These are phyloP conservation scores for Euclidia mi DNA, from an alignment of 2,888 invertebrate species.

Conservation along the genomic window DNA sequence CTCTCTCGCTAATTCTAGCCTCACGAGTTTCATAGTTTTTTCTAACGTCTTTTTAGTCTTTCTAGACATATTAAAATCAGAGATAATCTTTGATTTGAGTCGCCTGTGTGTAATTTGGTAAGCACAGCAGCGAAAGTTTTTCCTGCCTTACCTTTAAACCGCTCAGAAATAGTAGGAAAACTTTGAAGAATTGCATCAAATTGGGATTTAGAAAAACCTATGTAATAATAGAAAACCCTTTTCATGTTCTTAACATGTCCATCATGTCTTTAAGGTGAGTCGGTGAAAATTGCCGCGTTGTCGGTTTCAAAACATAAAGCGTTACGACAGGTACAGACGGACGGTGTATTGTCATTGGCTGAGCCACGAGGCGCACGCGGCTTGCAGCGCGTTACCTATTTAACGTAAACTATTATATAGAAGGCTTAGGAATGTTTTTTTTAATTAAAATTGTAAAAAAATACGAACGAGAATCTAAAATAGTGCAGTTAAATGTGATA, in stretches of 20 bases:
- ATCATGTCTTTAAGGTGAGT: background rate
- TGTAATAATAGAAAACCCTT: conserved; percentile 13
- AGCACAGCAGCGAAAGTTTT: background rate
- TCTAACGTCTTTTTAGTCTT: conserved; percentile 9
- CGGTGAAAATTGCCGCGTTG: background rate
- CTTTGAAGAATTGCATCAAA: conserved; percentile 15
- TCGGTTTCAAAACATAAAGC: too few species aligned
- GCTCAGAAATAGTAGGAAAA: conserved; percentile 10
- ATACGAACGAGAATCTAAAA: too few species aligned
- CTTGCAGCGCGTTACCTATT: too few species aligned
- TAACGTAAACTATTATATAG: too few species aligned
- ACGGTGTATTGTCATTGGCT: too few species aligned
- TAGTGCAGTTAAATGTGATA: too few species aligned
- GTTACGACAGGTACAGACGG: too few species aligned
- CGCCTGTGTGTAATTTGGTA: conserved; percentile 3
- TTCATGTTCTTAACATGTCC: conserved; percentile 2
- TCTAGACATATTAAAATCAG: conserved; percentile 2
- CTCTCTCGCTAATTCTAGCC: conserved; percentile 5
- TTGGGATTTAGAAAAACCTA: conserved; percentile 13
- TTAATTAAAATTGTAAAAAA: too few species aligned
- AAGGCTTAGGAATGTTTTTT: too few species aligned
- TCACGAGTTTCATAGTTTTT: conserved; percentile 4
- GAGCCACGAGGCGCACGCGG: too few species aligned
- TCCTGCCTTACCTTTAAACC: conserved; percentile 5
- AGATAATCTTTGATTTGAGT: conserved; percentile 9